Conservation (phyloP, 2,888 invertebrate species). For the Lymantria monacha region DNA sequence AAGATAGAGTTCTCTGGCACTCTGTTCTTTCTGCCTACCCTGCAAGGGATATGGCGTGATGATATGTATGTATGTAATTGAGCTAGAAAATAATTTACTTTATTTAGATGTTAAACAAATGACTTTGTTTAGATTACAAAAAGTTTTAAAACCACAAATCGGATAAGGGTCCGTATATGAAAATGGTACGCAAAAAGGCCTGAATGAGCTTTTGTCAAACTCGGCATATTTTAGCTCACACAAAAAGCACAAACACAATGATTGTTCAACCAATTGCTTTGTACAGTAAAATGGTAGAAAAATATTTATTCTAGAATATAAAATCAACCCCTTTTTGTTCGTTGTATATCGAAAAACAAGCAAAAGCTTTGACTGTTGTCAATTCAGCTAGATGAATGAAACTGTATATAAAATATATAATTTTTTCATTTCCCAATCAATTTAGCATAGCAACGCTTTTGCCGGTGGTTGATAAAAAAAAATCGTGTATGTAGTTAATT, state of each 20-base stretch:
- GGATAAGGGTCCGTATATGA: neutral
- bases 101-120: no score
- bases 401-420: slow-evolving; percentile 23
- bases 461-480: slow-evolving; percentile 60
- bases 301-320: slow-evolving; percentile 7
- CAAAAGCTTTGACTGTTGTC: slow-evolving; percentile 14
- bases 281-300: slow-evolving; percentile 9
- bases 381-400: slow-evolving; percentile 17
- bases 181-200: neutral
- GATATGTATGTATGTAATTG: no score
- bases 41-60: no score
- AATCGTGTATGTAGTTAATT: slow-evolving; percentile 67
- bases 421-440: slow-evolving; percentile 49
- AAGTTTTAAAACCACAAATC: no score
- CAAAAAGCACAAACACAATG: slow-evolving; percentile 3
- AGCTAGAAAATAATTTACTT: no score
- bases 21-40: no score
- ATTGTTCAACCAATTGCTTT: slow-evolving; percentile 8
- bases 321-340: slow-evolving; percentile 8
- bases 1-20: no score
- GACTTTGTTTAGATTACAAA: no score
- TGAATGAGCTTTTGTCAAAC: neutral
- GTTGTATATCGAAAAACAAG: slow-evolving; percentile 9
- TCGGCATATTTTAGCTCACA: slow-evolving; percentile 1
- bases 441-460: slow-evolving; percentile 50